These are phyloP conservation scores for Acanthosoma haemorrhoidale DNA, from an alignment of 2,888 invertebrate genomes.

Conservation along the genomic window DNA sequence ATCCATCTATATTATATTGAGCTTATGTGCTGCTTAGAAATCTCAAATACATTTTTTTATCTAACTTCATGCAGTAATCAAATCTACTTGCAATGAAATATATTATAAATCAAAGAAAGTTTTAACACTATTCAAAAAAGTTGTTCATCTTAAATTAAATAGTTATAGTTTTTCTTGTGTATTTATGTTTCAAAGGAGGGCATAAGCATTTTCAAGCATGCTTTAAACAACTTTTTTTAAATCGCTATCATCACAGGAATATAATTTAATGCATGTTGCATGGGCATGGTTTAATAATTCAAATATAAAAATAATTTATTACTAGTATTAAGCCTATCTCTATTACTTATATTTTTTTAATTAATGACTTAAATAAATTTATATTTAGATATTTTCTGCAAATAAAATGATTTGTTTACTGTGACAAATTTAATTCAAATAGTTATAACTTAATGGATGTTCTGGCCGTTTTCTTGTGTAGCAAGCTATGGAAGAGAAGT, in stretches of 20 bases:
- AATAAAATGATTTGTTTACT: no score
- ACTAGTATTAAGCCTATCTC: no score
- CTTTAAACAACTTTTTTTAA: background rate
- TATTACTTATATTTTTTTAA: background rate
- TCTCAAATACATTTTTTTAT: background rate
- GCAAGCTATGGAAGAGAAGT: slow-evolving; percentile 95
- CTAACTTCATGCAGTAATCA: no score
- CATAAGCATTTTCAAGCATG: background rate
- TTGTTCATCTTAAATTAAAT: background rate
- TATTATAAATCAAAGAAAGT: no score
- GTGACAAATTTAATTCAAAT: no score
- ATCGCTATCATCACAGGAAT: background rate
- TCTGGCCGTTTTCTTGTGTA: slow-evolving; percentile 51
- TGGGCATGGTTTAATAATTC: background rate
- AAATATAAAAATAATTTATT: background rate
- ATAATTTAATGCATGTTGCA: background rate
- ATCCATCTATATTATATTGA: background rate
- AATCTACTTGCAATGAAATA: no score
- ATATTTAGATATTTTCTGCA: no score
- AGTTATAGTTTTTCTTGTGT: background rate
- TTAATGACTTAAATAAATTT: no score
- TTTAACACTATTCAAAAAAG: background rate
- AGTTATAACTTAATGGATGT: no score
- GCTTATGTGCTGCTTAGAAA: background rate
- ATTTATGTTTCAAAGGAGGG: background rate